These are phyloP conservation scores for Zhuqinia jingwanae DNA, from an alignment of 2,888 invertebrate species.

Conservation along the genomic window DNA sequence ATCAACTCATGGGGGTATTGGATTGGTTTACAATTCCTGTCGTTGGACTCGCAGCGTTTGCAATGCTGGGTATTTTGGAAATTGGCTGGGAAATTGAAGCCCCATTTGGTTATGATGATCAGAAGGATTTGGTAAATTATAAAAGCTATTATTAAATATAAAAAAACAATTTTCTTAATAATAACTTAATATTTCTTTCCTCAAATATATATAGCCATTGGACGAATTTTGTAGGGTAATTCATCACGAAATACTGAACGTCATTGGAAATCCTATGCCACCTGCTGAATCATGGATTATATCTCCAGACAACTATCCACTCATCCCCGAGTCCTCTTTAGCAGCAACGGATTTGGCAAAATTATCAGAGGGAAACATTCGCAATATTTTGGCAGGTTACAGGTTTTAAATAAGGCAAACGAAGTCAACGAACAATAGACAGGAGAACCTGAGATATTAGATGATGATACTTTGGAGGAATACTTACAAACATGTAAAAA, in stretches of 20 bases:
- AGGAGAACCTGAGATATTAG: too few species aligned
- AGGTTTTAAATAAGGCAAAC: too few species aligned
- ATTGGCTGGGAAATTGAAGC: slow-evolving; percentile 76
- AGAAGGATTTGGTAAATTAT: too few species aligned
- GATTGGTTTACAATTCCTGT: slow-evolving; percentile 73
- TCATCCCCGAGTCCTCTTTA: slow-evolving; percentile 59
- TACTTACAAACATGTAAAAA: too few species aligned
- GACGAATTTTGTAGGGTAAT: slow-evolving; percentile 72
- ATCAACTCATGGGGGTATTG: slow-evolving; percentile 65
- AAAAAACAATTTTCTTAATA: too few species aligned
- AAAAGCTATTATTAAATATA: too few species aligned
- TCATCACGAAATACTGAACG: slow-evolving; percentile 66
- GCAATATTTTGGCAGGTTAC: too few species aligned
- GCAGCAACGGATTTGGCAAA: slow-evolving; percentile 59
- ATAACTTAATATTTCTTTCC: too few species aligned
- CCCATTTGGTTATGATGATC: slow-evolving; percentile 74
- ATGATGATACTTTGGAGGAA: too few species aligned
- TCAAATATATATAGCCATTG: too few species aligned
- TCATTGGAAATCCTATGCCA: slow-evolving; percentile 66
- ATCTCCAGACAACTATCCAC: slow-evolving; percentile 59
- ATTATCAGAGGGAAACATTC: neutral
- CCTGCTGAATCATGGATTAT: slow-evolving; percentile 68
- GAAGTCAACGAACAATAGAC: too few species aligned
- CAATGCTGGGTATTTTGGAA: slow-evolving; percentile 70
- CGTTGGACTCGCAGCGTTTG: slow-evolving; percentile 66